Evolutionary conservation across 2,797 vertebrate species (phyloP).

Genomic region (Neosilurus mollespiculum): DNA sequence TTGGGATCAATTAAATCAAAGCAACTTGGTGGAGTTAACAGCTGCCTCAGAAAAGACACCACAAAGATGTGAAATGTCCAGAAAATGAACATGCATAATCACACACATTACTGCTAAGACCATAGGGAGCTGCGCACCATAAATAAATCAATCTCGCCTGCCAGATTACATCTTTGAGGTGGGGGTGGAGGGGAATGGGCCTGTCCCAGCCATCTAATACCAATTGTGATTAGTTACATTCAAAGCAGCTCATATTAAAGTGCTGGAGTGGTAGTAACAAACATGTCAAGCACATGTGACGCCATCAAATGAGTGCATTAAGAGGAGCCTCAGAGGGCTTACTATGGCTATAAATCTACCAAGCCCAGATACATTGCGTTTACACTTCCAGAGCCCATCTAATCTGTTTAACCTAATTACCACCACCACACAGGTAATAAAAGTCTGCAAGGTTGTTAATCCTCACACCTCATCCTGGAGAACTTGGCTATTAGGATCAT

Average conservation of each 20-base stretch:
- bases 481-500: conserved; percentile 72
- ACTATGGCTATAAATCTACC: conserved; percentile 74
- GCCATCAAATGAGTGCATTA: conserved; percentile 76
- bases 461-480: conserved; percentile 72
- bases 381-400: conserved; percentile 73
- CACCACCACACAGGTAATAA: conserved; percentile 78
- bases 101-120: conserved; percentile 27
- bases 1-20: conserved; percentile 42
- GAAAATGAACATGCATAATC: conserved; percentile 49
- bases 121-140: conserved; percentile 3
- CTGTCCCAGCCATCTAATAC: conserved; percentile 42
- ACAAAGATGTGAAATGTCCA: conserved; percentile 44
- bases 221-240: conserved; percentile 43
- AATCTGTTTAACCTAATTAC: conserved; percentile 82
- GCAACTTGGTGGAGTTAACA: conserved; percentile 29
- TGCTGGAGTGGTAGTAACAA: conserved; percentile 69
- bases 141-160: conserved; percentile 31
- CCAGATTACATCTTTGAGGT: conserved; percentile 22
- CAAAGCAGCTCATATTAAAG: conserved; percentile 64
- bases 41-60: conserved; percentile 34
- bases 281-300: conserved; percentile 71
- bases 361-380: conserved; percentile 72
- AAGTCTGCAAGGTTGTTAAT: conserved; percentile 78
- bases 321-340: conserved; percentile 66
- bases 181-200: conserved; percentile 2